phyloP scores from a whole-genome alignment of 2,113 vertebrate species.

The Cephalopterus ornatus region DNA sequence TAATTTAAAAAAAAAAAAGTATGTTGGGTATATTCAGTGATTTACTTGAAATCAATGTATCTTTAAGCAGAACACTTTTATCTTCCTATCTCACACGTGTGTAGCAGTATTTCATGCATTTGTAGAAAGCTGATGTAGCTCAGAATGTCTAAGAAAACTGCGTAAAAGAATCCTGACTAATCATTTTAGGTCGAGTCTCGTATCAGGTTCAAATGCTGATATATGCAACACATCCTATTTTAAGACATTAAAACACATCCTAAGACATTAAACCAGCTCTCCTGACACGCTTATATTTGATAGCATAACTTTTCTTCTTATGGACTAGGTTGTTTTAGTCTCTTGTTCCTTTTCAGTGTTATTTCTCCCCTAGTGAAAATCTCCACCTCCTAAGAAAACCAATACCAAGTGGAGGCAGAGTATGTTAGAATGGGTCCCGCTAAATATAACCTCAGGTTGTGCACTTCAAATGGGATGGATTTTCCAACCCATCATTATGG shows the following conservation, averaged over 20 bases:
- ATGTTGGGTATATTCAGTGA: not conserved
- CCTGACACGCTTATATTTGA: not conserved
- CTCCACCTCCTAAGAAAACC: not conserved
- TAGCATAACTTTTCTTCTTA: not conserved
- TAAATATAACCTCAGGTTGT: slow-evolving; percentile 40
- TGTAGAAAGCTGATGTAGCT: not conserved
- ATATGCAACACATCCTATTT: not conserved
- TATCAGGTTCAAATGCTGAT: not conserved
- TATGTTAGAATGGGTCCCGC: not conserved
- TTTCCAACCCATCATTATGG: slow-evolving; percentile 26
- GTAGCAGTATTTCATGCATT: not conserved
- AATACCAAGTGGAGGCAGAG: not conserved
- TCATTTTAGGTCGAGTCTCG: not conserved
- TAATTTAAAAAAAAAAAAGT: no score
- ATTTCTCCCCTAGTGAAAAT: not conserved
- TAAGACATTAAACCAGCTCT: not conserved
- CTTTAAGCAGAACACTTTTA: not conserved
- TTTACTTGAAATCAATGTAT: not conserved
- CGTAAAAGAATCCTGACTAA: not conserved
- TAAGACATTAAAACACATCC: not conserved
- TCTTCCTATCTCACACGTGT: rapidly evolving
- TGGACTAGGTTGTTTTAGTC: not conserved
- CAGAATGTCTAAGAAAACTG: not conserved
- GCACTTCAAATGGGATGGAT: not conserved
- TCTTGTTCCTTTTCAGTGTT: not conserved